A percentile compares a stretch with the other conserved stretches of the same genome.
phyloP scores from a whole-genome alignment of 2,113 vertebrate species.

The Gymnogyps californianus region DNA sequence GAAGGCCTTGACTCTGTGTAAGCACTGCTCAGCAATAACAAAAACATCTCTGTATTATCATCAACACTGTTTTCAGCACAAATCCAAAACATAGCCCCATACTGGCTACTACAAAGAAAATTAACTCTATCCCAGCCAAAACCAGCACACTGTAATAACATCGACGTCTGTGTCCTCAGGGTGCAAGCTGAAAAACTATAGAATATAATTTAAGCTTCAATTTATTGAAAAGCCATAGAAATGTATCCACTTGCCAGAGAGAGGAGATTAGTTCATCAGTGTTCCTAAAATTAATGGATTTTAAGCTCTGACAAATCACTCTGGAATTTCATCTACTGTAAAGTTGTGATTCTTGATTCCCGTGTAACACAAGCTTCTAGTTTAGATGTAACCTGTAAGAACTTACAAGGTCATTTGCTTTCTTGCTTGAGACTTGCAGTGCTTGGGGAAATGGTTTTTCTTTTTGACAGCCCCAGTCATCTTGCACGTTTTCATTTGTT shows the following conservation, averaged over 20 bases:
- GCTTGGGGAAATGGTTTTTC: neutral
- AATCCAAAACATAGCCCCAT: too few species aligned
- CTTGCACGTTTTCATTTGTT: neutral
- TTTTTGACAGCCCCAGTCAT: neutral
- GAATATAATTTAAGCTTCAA: neutral
- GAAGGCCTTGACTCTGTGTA: too few species aligned
- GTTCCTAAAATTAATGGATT: neutral
- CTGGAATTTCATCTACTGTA: constrained; percentile 11
- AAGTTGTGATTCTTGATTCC: neutral
- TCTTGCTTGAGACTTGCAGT: neutral
- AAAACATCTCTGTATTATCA: too few species aligned
- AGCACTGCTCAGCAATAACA: too few species aligned
- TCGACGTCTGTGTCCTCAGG: neutral
- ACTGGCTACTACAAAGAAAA: too few species aligned
- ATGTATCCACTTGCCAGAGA: neutral
- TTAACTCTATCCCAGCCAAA: too few species aligned
- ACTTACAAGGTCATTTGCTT: neutral
- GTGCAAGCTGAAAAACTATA: neutral
- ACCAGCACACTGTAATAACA: neutral
- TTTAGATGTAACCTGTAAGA: neutral
- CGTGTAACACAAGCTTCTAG: neutral
- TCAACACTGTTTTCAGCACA: too few species aligned
- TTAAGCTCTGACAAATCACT: neutral
- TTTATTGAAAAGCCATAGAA: neutral
- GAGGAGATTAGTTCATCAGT: neutral